A percentile compares a stretch with the other conserved stretches of the same genome.
Evolutionary conservation across 2,113 vertebrate genomes (phyloP).

Genomic region (Picathartes gymnocephalus): DNA sequence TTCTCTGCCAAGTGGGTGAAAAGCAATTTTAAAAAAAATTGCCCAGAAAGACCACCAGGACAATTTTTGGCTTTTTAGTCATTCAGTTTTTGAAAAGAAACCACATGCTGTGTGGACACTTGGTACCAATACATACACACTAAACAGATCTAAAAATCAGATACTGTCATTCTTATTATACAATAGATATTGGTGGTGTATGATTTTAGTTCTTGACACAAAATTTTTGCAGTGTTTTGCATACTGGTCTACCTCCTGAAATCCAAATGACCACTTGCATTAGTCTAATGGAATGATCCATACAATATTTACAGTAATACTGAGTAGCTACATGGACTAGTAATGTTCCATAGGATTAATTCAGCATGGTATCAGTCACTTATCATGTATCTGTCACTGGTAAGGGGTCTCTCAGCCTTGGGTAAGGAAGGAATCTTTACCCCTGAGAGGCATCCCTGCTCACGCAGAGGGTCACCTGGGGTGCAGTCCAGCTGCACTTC

Average conservation of each 20-base stretch:
- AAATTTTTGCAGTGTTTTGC: background rate
- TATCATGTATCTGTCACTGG: fast-evolving
- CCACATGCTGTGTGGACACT: background rate
- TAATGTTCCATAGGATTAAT: background rate
- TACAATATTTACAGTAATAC: background rate
- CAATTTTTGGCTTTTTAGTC: background rate
- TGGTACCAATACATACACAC: background rate
- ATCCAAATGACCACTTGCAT: background rate
- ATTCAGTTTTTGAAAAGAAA: background rate
- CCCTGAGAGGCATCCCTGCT: background rate
- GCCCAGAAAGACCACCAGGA: background rate
- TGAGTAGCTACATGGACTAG: background rate
- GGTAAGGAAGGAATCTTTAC: background rate
- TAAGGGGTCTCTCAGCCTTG: background rate
- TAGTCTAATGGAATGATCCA: background rate
- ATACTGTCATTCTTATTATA: background rate
- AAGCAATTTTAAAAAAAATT: background rate
- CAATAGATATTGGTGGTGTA: background rate
- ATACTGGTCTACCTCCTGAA: background rate
- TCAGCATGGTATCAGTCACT: background rate
- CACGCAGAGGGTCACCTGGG: background rate
- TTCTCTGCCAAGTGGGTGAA: background rate
- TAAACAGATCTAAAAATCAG: background rate
- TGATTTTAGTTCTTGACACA: background rate
- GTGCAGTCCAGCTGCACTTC: background rate